Evolutionary conservation across 1,140 invertebrate species (phyloP).

Genomic region (Conus betulinus): DNA sequence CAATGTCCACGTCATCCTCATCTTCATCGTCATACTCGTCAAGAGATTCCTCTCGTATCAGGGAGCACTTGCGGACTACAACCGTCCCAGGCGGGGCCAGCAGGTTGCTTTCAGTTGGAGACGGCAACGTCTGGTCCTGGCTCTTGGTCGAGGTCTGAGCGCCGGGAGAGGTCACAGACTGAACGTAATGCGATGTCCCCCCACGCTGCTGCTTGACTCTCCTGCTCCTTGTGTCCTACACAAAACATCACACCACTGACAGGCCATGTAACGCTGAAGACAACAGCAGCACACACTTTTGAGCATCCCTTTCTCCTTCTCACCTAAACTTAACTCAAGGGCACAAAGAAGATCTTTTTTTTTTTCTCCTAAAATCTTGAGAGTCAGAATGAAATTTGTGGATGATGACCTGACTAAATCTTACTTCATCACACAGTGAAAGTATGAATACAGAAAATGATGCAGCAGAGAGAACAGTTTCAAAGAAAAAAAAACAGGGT

Average conservation of each 20-base stretch:
- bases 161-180: slow-evolving; percentile 79
- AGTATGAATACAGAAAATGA: no score
- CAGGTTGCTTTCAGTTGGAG: slow-evolving; percentile 25
- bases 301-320: no score
- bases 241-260: background rate
- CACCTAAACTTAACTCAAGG: no score
- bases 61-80: slow-evolving; percentile 62
- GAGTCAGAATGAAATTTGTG: no score
- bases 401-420: no score
- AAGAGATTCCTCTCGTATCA: slow-evolving; percentile 70
- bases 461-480: no score
- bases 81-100: slow-evolving; percentile 29
- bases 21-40: slow-evolving; percentile 64
- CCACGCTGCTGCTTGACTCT: slow-evolving; percentile 66
- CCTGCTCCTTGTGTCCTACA: slow-evolving; percentile 8
- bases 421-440: no score
- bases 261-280: no score
- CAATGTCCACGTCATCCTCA: slow-evolving; percentile 58
- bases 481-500: no score
- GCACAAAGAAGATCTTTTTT: no score
- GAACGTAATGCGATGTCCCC: slow-evolving; percentile 71
- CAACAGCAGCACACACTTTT: no score
- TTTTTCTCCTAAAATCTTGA: no score
- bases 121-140: slow-evolving; percentile 1
- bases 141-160: slow-evolving; percentile 69